Evolutionary conservation across 1,140 invertebrate species (phyloP).

Genomic region (Leptinotarsa undecemlineata): DNA sequence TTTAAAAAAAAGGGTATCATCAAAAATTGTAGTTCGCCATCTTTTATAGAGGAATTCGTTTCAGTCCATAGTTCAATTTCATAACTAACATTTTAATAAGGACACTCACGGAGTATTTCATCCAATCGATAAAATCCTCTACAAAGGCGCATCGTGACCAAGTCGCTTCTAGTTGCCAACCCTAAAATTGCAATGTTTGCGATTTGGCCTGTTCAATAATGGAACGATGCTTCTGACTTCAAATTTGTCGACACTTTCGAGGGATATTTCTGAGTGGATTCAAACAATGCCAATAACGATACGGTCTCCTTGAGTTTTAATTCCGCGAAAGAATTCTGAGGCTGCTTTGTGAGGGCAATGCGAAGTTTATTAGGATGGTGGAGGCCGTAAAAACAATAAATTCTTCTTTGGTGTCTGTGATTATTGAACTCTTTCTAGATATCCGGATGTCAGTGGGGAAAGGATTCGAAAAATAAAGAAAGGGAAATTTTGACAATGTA

Average conservation of each 20-base stretch:
- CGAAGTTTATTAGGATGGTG: too few relatives aligned
- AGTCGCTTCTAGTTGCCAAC: not conserved
- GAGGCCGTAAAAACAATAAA: too few relatives aligned
- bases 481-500: too few relatives aligned
- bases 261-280: not conserved
- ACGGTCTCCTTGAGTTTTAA: not conserved
- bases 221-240: not conserved
- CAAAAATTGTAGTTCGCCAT: too few relatives aligned
- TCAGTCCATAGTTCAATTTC: too few relatives aligned
- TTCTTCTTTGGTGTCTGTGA: too few relatives aligned
- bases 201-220: not conserved
- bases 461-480: too few relatives aligned
- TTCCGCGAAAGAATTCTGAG: not conserved
- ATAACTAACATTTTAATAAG: not conserved
- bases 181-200: conserved; percentile 3
- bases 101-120: not conserved
- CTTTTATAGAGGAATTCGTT: too few relatives aligned
- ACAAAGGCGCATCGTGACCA: not conserved
- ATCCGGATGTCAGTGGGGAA: too few relatives aligned
- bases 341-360: not conserved
- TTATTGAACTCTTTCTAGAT: too few relatives aligned
- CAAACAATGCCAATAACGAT: conserved; percentile 1
- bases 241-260: conserved; percentile 7
- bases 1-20: too few relatives aligned
- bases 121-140: not conserved